Evolutionary conservation across 2,113 vertebrate species (phyloP), one percentile per base, ranked within the genome.

Genomic region (Theropithecus gelada): DNA sequence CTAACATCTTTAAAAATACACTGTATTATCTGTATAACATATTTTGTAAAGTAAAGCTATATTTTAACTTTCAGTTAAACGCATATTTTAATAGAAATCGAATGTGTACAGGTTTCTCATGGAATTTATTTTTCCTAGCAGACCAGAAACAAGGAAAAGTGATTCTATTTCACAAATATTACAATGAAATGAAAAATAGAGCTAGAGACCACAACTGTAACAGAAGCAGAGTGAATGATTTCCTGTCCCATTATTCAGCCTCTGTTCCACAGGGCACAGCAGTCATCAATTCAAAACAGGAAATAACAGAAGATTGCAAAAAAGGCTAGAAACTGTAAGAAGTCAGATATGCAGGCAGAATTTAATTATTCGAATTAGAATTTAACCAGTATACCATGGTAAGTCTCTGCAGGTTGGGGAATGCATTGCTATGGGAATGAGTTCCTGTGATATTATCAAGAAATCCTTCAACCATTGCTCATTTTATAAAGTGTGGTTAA

Each of bases 351-450:
- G 57, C n/a, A 64, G 81, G 83, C 22, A 48, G 90, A 97, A 95
- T 94, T 96, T 90, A 92, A 96, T 97, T 90, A 97, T 55, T 30
- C 32, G 48, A 90, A 85, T 91, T 78, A 84, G 59, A 96, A 80
- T 38, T 59, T 78, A 45, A 9, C 76, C 76, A 85, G 80, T 52
- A 80, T 20, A 78, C 50, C 45, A 59, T 0, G n/a, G 40, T 14
- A 66, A 82, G 38, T 8, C 59, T 72, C 43, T 70, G 45, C 27
- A 88, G 61, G 35, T 25, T 52, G 38, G 30, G 4, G 35, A 85
- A 76, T 66, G 45, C 7, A 1, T 3, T 70, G 23, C n/a, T 50
- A 20, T 82, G 55, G 43, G 20, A 96, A 75, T 52, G 68, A 64
- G 30, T 4, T n/a, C 45, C 12, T 72, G 22, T 18, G 57, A 64